Percentiles rank a stretch among this genome's conserved stretches.
phyloP scores from a whole-genome alignment of 2,888 invertebrate genomes.

The Lithosia quadra region DNA sequence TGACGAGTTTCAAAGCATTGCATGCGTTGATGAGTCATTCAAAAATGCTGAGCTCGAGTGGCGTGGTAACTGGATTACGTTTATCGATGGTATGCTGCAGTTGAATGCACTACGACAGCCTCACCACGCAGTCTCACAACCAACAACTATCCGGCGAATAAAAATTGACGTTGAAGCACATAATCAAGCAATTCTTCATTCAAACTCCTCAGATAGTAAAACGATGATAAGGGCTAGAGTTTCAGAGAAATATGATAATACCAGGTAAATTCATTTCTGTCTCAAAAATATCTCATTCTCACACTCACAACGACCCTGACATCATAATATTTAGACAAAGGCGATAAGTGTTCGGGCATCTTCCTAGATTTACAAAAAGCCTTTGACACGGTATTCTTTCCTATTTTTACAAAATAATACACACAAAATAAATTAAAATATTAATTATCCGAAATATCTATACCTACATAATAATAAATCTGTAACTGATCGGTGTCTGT shows the following conservation, averaged over 20 bases:
- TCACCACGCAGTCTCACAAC: slow-evolving; percentile 87
- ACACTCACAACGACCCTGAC: too few relatives aligned
- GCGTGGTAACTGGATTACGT: slow-evolving; percentile 93
- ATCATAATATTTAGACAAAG: too few relatives aligned
- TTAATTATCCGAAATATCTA: too few relatives aligned
- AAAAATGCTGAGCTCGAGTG: slow-evolving; percentile 80
- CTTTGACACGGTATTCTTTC: too few relatives aligned
- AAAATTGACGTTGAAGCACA: slow-evolving; percentile 50
- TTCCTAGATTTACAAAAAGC: too few relatives aligned
- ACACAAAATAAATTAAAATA: too few relatives aligned
- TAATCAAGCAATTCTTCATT: slow-evolving; percentile 2
- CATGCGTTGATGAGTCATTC: slow-evolving; percentile 40
- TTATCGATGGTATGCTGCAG: slow-evolving; percentile 94
- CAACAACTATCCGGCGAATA: slow-evolving; percentile 73
- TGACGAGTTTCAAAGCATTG: slow-evolving; percentile 59
- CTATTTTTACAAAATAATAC: too few relatives aligned
- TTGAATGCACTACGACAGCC: slow-evolving; percentile 88
- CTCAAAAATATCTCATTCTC: neutral
- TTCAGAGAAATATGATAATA: slow-evolving; percentile 33
- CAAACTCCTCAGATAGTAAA: slow-evolving; percentile 15
- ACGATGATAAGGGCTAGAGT: slow-evolving; percentile 38
- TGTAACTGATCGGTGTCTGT: too few relatives aligned
- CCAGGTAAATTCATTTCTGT: slow-evolving; percentile 40
- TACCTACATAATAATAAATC: too few relatives aligned
- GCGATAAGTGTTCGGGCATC: too few relatives aligned